Evolutionary conservation across 2,888 invertebrate genomes (phyloP), one percentile per base, ranked within the genome.

Genomic region (Gastracanthus pulcherrimus): DNA sequence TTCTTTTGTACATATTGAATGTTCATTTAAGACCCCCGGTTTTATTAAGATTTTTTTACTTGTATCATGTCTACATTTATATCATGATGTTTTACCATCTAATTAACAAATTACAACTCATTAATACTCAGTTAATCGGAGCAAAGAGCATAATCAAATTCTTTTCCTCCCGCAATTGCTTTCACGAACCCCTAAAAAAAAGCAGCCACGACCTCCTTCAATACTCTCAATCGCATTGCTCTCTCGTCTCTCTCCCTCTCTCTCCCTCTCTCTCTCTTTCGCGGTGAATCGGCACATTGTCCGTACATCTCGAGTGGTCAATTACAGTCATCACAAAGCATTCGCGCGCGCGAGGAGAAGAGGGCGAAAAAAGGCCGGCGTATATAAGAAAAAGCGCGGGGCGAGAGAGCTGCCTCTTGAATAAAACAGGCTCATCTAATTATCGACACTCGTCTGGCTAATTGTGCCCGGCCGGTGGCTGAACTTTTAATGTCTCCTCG

Each of bases 371-470:
- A n/a, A n/a, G 9, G 41, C 41, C 34, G n/a, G 16, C 62, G 34
- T 5, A 16, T 3, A 2, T 38, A 51, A 41, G 16, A 79, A 72
- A 34, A 60, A 41, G 26, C 5, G n/a, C n/a, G n/a, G n/a, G 64
- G 60, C 36, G 45, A 60, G 51, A 55, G n/a, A 16, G 29, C 4
- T 31, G 26, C 3, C 38, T 71, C 71, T 55, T 67, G 76, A 67
- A 76, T 67, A 67, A 76, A 76, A 67, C 66, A 76, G 38, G 55
- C 58, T 55, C 76, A 67, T 76, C 38, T 76, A 76, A 76, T 76
- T 76, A 76, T 76, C 76, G 41, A 64, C 62, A 36, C 48, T 55
- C 51, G 19, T 55, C 38, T 16, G 55, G 66, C 67, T 76, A 67
- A 76, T 76, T 76, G 76, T 67, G 38, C 51, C 11, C 6, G 36